Conservation (phyloP, 1,140 invertebrate species). For the Diorhabda carinulata region DNA sequence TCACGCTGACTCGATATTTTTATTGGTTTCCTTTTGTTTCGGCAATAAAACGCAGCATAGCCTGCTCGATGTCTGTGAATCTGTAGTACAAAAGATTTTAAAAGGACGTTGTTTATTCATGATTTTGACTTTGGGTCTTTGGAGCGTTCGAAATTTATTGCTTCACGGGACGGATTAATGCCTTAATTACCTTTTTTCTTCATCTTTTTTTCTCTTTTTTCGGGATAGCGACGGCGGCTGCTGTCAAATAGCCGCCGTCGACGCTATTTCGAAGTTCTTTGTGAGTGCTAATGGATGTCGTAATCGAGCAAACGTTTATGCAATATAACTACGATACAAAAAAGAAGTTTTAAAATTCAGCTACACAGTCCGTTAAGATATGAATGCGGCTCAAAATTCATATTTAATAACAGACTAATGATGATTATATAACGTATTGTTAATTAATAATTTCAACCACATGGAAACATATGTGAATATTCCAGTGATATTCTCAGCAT, state of each 20-base stretch:
- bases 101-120: slow-evolving; percentile 16
- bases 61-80: background rate
- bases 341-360: background rate
- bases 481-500: no score
- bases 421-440: no score
- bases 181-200: slow-evolving; percentile 11
- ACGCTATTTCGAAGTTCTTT: background rate
- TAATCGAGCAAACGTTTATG: slow-evolving; percentile 2
- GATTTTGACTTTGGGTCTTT: slow-evolving; percentile 9
- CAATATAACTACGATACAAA: slow-evolving; percentile 2
- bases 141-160: slow-evolving; percentile 6
- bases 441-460: no score
- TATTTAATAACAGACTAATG: no score
- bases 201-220: background rate
- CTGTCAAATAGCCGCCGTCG: background rate
- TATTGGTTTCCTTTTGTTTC: slow-evolving; percentile 12
- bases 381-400: no score
- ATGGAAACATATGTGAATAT: no score
- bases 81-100: slow-evolving; percentile 8
- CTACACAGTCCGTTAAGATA: no score
- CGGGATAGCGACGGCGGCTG: background rate
- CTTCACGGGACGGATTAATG: slow-evolving; percentile 1
- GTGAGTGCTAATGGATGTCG: slow-evolving; percentile 9
- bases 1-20: slow-evolving; percentile 11
- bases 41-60: slow-evolving; percentile 1